phyloP scores from a whole-genome alignment of 2,888 invertebrate species.

The Andrena flavipes region DNA sequence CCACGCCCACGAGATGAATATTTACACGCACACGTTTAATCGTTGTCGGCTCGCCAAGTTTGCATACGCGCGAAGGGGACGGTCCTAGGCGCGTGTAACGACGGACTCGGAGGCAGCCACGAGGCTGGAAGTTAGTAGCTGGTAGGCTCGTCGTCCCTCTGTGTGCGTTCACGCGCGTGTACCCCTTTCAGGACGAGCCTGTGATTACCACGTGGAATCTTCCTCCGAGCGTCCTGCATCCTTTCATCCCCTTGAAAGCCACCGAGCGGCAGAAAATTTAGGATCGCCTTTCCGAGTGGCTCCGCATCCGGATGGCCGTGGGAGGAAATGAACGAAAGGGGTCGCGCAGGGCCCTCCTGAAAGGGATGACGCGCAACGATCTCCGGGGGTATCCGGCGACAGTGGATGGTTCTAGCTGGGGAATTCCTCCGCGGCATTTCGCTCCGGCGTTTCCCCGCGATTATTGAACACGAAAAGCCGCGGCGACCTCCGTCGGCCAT shows the following conservation, averaged over 20 bases:
- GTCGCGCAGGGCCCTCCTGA: not conserved
- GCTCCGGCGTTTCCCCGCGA: not conserved
- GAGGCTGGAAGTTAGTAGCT: not conserved
- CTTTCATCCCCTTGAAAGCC: slow-evolving; percentile 29
- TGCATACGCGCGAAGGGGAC: slow-evolving; percentile 19
- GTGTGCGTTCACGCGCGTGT: slow-evolving; percentile 53
- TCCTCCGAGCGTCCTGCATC: slow-evolving; percentile 23
- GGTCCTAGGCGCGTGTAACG: slow-evolving; percentile 10
- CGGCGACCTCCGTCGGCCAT: not conserved
- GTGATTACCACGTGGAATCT: slow-evolving; percentile 54
- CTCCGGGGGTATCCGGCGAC: not conserved
- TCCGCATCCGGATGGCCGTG: slow-evolving; percentile 41
- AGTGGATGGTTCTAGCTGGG: not conserved
- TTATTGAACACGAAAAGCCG: slow-evolving; percentile 14
- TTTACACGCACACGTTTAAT: slow-evolving; percentile 59
- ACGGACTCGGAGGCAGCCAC: slow-evolving; percentile 7
- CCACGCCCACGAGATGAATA: slow-evolving; percentile 50
- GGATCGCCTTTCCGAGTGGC: slow-evolving; percentile 58
- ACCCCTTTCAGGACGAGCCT: slow-evolving; percentile 42
- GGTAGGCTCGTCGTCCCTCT: slow-evolving; percentile 28
- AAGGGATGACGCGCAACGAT: slow-evolving; percentile 16
- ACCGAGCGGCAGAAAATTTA: slow-evolving; percentile 60
- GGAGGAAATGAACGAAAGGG: slow-evolving; percentile 60
- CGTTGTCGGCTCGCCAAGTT: slow-evolving; percentile 21
- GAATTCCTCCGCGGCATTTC: slow-evolving; percentile 7